Evolutionary conservation across 2,797 vertebrate species (phyloP), one percentile per base, ranked within the genome.

Genomic region (Sardinella longiceps): DNA sequence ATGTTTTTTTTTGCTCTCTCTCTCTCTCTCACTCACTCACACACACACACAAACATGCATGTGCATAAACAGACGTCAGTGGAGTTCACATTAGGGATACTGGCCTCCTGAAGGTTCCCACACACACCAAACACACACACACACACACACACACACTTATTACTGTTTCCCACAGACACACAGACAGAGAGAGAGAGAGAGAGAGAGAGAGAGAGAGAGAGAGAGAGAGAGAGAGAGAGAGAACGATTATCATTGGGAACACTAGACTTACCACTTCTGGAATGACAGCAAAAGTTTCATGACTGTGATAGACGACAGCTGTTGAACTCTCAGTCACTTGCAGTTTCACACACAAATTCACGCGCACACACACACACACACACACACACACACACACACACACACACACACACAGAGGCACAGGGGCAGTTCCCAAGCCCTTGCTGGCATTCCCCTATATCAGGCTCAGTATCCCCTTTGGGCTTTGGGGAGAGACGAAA

Each of bases 281-380:
- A 84, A 82, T 80, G 82, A 51, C 81, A 70, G 83, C 85, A 82
- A 83, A 86, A 15, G 5, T 83, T 74, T 84, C 82, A 80, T 85
- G 86, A 87, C 84, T 87, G 81, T 86, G 89, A 93, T 87, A 50
- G 83, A 84, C 50, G 88, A 91, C 93, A 94, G 91, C 94, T 93
- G 93, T 28, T 82, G 82, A 80, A 90, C 85, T 85, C 30, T 37
- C 28, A 30, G 1, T 10, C 63, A 18, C 30, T 33, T 30, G 30
- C 28, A 70, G 14, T 33, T 15, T 18, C 2, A 33, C 63, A 37
- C 63, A 37, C 30, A 70, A 30, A 70, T 14, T 14, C 63, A 70
- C 12, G 30, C 63, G 30, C 20, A 5, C 70, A 77, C 28, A 39
- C 70, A 39, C 70, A 39, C 28, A 39, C 70, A 7, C 33, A 39